A percentile compares a stretch with the other conserved stretches of the same genome.
phyloP scores from a whole-genome alignment of 2,888 invertebrate genomes.

The Thecophora atra region DNA sequence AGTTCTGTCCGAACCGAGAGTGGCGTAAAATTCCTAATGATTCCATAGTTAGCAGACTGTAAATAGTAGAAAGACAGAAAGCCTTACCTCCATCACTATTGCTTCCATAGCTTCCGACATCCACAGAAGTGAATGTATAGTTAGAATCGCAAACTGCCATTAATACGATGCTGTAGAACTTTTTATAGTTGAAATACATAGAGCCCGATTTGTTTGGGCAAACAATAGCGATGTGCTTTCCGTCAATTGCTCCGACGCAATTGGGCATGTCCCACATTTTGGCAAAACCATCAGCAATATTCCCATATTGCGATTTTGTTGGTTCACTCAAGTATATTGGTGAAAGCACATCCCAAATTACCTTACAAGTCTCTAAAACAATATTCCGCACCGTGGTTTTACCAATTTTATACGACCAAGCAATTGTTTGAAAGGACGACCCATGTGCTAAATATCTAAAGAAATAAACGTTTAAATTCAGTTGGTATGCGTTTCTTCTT shows the following conservation, averaged over 20 bases:
- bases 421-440: no score
- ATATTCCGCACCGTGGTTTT: background rate
- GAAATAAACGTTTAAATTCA: no score
- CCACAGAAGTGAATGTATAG: background rate
- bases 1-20: background rate
- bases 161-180: slow-evolving; percentile 52
- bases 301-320: no score
- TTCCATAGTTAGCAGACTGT: background rate
- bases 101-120: background rate
- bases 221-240: no score
- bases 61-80: background rate
- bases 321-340: slow-evolving; percentile 12
- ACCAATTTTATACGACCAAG: no score
- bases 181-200: slow-evolving; percentile 53
- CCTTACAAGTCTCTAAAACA: background rate
- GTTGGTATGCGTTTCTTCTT: no score
- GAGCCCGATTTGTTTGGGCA: slow-evolving; percentile 42
- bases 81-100: slow-evolving; percentile 6
- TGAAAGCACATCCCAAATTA: slow-evolving; percentile 2
- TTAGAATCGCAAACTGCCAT: slow-evolving; percentile 6
- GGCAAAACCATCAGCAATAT: no score
- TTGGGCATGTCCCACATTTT: background rate
- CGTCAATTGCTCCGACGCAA: background rate
- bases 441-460: no score
- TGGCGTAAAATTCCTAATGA: background rate